Evolutionary conservation across 2,797 vertebrate species (phyloP).

Genomic region (Hippopotamyrus pictus): DNA sequence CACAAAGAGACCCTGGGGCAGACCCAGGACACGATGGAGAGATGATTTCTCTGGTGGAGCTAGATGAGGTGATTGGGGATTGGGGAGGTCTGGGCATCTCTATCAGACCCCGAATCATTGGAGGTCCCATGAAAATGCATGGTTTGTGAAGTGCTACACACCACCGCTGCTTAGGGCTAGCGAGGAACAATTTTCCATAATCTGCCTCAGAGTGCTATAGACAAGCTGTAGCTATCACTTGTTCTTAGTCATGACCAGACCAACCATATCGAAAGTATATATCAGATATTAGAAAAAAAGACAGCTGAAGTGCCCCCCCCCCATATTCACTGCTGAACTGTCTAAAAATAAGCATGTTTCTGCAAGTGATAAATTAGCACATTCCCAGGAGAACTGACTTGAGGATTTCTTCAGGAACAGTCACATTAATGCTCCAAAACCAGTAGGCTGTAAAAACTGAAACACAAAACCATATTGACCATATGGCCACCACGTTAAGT

Average conservation of each 20-base stretch:
- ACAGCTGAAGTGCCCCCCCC: background rate
- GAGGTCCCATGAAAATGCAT: background rate
- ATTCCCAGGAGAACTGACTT: background rate
- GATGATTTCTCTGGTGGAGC: background rate
- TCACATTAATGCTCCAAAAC: background rate
- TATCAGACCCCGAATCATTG: background rate
- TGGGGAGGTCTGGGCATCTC: background rate
- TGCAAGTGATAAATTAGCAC: background rate
- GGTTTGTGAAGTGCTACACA: background rate
- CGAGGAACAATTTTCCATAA: background rate
- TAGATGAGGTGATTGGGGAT: background rate
- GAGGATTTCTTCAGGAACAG: background rate
- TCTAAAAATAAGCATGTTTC: background rate
- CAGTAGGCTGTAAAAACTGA: background rate
- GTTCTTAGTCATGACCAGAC: background rate
- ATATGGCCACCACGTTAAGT: background rate
- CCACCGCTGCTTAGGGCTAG: background rate
- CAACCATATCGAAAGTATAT: background rate
- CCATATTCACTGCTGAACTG: background rate
- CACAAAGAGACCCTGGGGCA: background rate
- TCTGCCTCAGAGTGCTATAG: background rate
- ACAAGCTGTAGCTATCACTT: background rate
- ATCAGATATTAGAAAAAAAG: background rate
- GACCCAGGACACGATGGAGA: background rate
- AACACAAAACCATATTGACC: constrained; percentile 6